Base-by-base conservation (phyloP, 2,888 invertebrate species). In the Amphipoea oculea region DNA sequence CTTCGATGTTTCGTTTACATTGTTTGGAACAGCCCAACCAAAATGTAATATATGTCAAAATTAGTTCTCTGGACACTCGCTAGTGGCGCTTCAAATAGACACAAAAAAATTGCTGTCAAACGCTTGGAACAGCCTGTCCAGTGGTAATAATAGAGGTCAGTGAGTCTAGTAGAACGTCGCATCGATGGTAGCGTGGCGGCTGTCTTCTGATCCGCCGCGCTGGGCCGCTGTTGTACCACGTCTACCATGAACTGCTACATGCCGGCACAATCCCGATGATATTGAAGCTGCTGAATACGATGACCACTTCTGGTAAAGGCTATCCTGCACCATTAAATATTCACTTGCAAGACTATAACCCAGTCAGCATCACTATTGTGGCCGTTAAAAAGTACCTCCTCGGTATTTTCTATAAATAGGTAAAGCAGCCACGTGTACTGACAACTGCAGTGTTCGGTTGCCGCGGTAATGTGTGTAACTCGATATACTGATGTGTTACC, bases 391-490 rank as follows among this genome's bases (percentile, higher is more conserved):
- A 67, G 51, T 70, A 73, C 5, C 20, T 75, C 23, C 40, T 40
- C 29, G 40, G 54, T 72, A 65, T 72, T 83, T 67, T 85, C 86
- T 89, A 88, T 69, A 88, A 88, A 88, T 88, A 89, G 54, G 72
- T 83, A 67, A 79, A 79, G 29, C 40, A 71, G 66, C 65, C 76
- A 78, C 87, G 63, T 85, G 82, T 72, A 70, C 74, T 75, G 86
- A 81, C 83, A 78, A 67, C 71, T 71, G 71, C 63, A 45, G 85
- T 76, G 76, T 87, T 76, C n/a, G 69, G 84, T 85, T 84, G 65
- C 60, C 81, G 67, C 70, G 72, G 86, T 89, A 89, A 88, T 86
- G 86, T 57, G 75, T 81, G 88, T 89, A 88, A 89, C 81, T 45
- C 51, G 84, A 88, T 73, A 76, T 62, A 73, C 73, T 74, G 82